Evolutionary conservation across 2,888 invertebrate species (phyloP).

Genomic region (Podotricha telesiphe): DNA sequence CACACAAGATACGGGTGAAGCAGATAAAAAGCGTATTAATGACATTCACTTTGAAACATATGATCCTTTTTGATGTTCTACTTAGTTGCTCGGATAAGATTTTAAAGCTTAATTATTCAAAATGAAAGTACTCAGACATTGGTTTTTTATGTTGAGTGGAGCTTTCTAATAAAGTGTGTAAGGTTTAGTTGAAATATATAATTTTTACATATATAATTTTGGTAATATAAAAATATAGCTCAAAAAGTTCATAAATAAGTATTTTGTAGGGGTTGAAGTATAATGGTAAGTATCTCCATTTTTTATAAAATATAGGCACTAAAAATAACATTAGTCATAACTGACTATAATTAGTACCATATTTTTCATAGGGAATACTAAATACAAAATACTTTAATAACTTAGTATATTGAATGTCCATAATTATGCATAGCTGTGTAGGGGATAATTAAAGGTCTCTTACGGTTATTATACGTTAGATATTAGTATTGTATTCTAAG

Average conservation of each 20-base stretch:
- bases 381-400: not conserved
- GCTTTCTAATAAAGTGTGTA: too few species aligned
- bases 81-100: not conserved
- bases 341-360: not conserved
- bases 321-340: too few species aligned
- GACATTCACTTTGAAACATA: too few species aligned
- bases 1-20: too few species aligned
- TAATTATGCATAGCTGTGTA: not conserved
- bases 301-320: too few species aligned
- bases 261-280: too few species aligned
- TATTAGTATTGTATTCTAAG: conserved; percentile 3
- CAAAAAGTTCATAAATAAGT: too few species aligned
- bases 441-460: conserved; percentile 26
- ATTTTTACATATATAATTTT: too few species aligned
- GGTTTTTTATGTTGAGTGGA: not conserved
- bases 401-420: not conserved
- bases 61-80: not conserved
- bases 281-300: too few species aligned
- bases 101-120: not conserved
- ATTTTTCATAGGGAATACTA: not conserved
- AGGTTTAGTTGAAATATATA: too few species aligned
- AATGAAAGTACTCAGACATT: not conserved
- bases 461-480: not conserved
- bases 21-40: too few species aligned
- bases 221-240: too few species aligned